Evolutionary conservation across 2,888 invertebrate species (phyloP).

Genomic region (Drosophila conformis): DNA sequence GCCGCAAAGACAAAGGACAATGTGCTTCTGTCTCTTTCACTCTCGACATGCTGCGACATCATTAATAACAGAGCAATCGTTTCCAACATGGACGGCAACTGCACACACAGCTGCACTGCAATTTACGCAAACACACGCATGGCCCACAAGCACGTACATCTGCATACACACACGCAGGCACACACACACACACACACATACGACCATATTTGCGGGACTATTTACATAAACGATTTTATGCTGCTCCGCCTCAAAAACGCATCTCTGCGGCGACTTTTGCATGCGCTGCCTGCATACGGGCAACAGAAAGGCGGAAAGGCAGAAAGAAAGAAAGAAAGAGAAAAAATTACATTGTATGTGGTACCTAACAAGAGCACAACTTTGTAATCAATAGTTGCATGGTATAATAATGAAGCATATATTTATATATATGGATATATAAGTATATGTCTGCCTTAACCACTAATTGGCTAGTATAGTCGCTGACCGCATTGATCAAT

Average conservation of each 20-base stretch:
- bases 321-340: constrained; percentile 2
- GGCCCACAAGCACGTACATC: constrained; percentile 8
- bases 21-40: constrained; percentile 23
- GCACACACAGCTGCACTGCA: constrained; percentile 38
- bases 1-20: constrained; percentile 28
- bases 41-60: constrained; percentile 53
- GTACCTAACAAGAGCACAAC: constrained; percentile 11
- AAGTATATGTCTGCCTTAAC: constrained; percentile 19
- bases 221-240: constrained; percentile 77
- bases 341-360: neutral
- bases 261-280: constrained; percentile 32
- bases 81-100: constrained; percentile 33
- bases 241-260: constrained; percentile 53
- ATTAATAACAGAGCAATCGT: constrained; percentile 72
- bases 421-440: neutral
- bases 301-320: constrained; percentile 3
- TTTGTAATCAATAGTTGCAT: constrained; percentile 21
- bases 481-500: constrained; percentile 47
- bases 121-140: constrained; percentile 27
- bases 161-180: constrained; percentile 1
- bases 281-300: constrained; percentile 38
- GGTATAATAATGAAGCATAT: neutral
- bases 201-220: constrained; percentile 35
- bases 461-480: constrained; percentile 46
- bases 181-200: constrained; percentile 19